Conservation (phyloP, 2,113 vertebrate genomes). For the Cyanistes caeruleus region DNA sequence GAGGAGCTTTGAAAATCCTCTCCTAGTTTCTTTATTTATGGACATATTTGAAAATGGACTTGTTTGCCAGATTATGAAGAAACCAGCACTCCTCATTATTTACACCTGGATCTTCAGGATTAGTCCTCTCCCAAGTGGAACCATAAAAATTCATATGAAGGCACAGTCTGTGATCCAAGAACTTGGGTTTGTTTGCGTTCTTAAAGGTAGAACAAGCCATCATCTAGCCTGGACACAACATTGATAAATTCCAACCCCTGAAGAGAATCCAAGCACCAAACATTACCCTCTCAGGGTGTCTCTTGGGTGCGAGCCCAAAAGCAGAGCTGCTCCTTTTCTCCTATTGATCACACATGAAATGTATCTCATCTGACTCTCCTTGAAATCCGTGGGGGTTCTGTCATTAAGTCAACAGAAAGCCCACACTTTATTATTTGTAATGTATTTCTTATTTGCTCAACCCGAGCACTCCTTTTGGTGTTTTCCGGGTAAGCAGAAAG, state of each 20-base stretch:
- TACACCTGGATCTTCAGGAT: background rate
- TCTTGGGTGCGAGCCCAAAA: background rate
- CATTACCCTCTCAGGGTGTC: background rate
- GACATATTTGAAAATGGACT: background rate
- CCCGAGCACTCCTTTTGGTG: background rate
- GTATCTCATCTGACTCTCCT: background rate
- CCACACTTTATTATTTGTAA: conserved; percentile 27
- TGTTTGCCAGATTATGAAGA: background rate
- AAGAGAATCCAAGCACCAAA: background rate
- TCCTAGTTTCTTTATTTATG: background rate
- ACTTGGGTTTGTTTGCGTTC: background rate
- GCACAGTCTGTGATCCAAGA: background rate
- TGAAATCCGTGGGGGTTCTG: conserved; percentile 10
- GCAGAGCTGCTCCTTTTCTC: background rate
- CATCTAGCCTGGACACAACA: background rate
- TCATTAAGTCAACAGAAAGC: background rate
- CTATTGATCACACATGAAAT: background rate
- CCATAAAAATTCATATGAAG: background rate
- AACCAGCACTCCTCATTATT: background rate
- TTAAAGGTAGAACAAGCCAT: background rate
- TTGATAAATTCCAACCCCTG: background rate
- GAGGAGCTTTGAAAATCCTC: background rate
- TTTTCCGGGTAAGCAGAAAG: background rate
- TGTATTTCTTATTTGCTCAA: conserved; percentile 50
- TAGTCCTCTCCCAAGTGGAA: background rate